phyloP scores from a whole-genome alignment of 2,113 vertebrate genomes.

The Edolisoma coerulescens region DNA sequence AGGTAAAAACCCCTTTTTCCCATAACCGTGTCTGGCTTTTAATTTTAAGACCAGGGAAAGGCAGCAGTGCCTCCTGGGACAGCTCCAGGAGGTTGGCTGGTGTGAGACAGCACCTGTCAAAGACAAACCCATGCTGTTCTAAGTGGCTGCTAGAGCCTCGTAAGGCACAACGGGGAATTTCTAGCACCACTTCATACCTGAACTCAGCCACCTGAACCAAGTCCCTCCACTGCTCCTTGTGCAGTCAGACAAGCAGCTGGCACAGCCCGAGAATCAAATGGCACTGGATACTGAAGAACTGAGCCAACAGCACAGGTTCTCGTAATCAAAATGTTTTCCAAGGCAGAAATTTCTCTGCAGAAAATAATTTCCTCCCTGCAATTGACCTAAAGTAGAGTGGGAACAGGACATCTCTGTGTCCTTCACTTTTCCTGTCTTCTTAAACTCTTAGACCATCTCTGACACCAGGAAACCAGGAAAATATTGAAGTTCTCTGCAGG shows the following conservation, averaged over 20 bases:
- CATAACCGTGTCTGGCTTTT: too few species aligned
- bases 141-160: not conserved
- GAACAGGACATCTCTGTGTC: not conserved
- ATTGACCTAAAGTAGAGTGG: not conserved
- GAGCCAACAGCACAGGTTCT: not conserved
- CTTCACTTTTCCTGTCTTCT: not conserved
- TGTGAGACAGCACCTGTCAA: not conserved
- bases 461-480: accelerated
- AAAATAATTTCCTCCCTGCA: not conserved
- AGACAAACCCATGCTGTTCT: not conserved
- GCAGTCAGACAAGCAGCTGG: not conserved
- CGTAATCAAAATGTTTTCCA: not conserved
- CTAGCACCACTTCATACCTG: not conserved
- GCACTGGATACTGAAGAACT: not conserved
- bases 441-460: not conserved
- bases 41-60: too few species aligned
- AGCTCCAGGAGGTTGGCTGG: not conserved
- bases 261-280: not conserved
- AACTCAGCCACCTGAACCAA: not conserved
- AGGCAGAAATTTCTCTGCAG: not conserved
- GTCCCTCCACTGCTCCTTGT: not conserved
- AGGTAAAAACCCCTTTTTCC: too few species aligned
- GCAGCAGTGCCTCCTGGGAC: not conserved
- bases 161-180: not conserved
- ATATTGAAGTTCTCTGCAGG: not conserved